phyloP scores from a whole-genome alignment of 2,113 vertebrate genomes.

The Periophthalmus modestus region DNA sequence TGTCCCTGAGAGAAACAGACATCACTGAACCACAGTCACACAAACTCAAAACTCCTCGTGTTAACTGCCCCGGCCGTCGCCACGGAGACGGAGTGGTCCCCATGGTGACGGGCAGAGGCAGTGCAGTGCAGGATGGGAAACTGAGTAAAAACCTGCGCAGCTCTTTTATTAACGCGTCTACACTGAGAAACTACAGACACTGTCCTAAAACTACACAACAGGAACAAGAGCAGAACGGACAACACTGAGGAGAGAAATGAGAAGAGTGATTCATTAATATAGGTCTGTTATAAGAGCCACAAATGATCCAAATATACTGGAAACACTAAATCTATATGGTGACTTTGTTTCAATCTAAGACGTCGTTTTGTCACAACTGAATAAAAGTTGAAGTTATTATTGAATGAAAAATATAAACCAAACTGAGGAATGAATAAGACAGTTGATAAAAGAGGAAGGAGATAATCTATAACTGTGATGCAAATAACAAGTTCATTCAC shows the following conservation, averaged over 20 bases:
- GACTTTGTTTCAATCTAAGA: too few species aligned
- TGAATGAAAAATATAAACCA: too few species aligned
- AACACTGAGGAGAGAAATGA: background rate
- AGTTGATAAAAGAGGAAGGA: too few species aligned
- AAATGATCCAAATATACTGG: too few species aligned
- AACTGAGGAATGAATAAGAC: too few species aligned
- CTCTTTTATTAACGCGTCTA: background rate
- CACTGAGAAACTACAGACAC: background rate
- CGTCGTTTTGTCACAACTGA: too few species aligned
- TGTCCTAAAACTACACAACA: background rate
- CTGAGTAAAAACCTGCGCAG: background rate
- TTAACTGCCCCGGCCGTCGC: background rate
- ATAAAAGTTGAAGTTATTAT: too few species aligned
- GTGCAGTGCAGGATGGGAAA: background rate
- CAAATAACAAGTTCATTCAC: too few species aligned
- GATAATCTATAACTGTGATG: too few species aligned
- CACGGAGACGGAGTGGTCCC: background rate
- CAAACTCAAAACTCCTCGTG: background rate
- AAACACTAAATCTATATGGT: too few species aligned
- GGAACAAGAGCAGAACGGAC: background rate
- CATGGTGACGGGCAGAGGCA: background rate
- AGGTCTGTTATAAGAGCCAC: too few species aligned
- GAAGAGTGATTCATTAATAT: too few species aligned
- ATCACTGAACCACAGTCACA: background rate
- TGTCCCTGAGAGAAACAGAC: slow-evolving; percentile 29